Evolutionary conservation across 2,797 vertebrate species (phyloP).

Genomic region (Brachyrhaphis roseni): DNA sequence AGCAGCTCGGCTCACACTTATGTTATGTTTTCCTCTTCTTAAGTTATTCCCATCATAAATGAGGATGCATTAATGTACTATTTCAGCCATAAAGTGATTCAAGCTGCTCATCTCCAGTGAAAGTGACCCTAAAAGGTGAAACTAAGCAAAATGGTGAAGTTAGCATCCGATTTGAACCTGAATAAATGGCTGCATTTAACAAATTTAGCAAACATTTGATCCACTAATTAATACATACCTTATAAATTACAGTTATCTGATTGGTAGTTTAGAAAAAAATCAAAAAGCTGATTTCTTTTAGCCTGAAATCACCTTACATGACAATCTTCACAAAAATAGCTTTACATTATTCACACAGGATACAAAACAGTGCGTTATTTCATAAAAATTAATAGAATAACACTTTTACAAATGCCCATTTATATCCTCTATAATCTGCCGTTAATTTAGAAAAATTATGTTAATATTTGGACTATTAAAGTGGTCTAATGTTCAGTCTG

Average conservation of each 20-base stretch:
- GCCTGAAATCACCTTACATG: not conserved
- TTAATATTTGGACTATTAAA: not conserved
- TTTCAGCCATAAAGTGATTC: not conserved
- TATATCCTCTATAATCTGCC: not conserved
- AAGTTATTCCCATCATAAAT: slow-evolving; percentile 2
- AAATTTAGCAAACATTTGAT: not conserved
- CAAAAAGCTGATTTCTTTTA: not conserved
- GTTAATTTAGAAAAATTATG: not conserved
- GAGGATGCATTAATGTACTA: not conserved
- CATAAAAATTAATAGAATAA: not conserved
- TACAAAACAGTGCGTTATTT: not conserved
- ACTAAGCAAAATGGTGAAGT: not conserved
- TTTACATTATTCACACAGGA: not conserved
- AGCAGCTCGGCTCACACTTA: not conserved
- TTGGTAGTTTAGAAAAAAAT: not conserved
- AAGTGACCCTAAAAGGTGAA: not conserved
- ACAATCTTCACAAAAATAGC: not conserved
- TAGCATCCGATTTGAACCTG: not conserved
- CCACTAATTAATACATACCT: not conserved
- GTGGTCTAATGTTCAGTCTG: not conserved
- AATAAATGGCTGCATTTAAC: not conserved
- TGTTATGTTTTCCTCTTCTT: slow-evolving; percentile 3
- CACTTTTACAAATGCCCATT: not conserved
- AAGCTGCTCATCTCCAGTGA: not conserved
- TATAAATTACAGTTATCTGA: not conserved